These are phyloP conservation scores for Lepidochrysops patricia DNA, from an alignment of 2,888 invertebrate genomes.

Conservation along the genomic window DNA sequence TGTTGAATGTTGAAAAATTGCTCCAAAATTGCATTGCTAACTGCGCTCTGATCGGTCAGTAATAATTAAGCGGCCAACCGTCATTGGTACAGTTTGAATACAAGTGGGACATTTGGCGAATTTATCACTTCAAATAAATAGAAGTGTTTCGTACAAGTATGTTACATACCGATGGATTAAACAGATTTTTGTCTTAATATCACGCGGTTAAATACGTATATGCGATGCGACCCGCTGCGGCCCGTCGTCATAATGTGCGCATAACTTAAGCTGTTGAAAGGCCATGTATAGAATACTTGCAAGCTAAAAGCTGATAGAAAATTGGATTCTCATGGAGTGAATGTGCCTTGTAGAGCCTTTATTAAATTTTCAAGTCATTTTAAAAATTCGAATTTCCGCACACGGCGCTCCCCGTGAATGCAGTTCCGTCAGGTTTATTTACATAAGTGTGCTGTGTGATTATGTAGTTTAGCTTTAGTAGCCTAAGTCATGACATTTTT, in stretches of 20 bases:
- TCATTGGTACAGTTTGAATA: too few relatives aligned
- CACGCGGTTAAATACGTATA: too few relatives aligned
- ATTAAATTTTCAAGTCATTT: conserved; percentile 28
- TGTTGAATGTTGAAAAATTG: too few relatives aligned
- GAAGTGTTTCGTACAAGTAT: too few relatives aligned
- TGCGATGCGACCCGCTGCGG: too few relatives aligned
- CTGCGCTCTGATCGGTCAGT: too few relatives aligned
- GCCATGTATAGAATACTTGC: conserved; percentile 23
- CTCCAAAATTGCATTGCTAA: too few relatives aligned
- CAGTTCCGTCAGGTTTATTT: conserved; percentile 1
- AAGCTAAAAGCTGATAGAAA: conserved; percentile 32
- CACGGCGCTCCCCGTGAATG: conserved; percentile 1
- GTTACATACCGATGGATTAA: too few relatives aligned
- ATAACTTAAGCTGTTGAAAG: background rate
- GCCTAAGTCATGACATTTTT: background rate
- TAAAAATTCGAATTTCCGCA: conserved; percentile 16
- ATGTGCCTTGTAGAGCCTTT: conserved; percentile 28
- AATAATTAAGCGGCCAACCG: too few relatives aligned
- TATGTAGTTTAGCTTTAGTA: background rate
- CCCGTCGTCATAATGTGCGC: background rate
- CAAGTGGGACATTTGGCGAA: too few relatives aligned
- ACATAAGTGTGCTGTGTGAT: conserved; percentile 1
- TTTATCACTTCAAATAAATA: too few relatives aligned
- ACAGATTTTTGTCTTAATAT: too few relatives aligned
- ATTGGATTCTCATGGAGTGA: conserved; percentile 31